Evolutionary conservation across 1,140 invertebrate species (phyloP).

Genomic region (Cydia pomonella): DNA sequence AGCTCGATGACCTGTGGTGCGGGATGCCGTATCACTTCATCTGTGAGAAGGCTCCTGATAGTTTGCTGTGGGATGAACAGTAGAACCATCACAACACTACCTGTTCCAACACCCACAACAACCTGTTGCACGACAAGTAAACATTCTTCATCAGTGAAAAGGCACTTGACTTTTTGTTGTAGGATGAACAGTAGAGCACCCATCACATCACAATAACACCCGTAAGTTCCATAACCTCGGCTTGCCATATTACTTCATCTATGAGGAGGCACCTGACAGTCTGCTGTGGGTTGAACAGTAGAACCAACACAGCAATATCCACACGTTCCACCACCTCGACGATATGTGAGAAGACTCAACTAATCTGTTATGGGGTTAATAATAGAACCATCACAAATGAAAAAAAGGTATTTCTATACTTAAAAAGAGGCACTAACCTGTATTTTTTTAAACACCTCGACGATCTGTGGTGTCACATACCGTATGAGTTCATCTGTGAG

Average conservation of each 20-base stretch:
- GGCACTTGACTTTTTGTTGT: not conserved
- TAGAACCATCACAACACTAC: not conserved
- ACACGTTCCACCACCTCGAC: too few species aligned
- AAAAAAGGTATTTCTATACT: too few species aligned
- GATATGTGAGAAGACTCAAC: too few species aligned
- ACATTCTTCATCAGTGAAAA: slow-evolving; percentile 47
- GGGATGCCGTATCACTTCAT: slow-evolving; percentile 36
- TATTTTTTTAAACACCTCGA: too few species aligned
- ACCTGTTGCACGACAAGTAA: too few species aligned
- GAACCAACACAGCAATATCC: not conserved
- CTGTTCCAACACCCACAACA: not conserved
- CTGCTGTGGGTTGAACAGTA: not conserved
- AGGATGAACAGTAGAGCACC: not conserved
- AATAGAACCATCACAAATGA: too few species aligned
- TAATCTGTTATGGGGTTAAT: too few species aligned
- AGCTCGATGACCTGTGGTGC: slow-evolving; percentile 43
- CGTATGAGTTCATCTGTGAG: too few species aligned
- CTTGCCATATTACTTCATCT: not conserved
- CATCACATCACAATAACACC: too few species aligned
- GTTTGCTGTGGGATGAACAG: not conserved
- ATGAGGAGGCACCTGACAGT: not conserved
- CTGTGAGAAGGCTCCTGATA: slow-evolving; percentile 40
- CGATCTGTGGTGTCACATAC: too few species aligned
- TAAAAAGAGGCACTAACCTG: too few species aligned
- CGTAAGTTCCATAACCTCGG: too few species aligned